Conservation (phyloP, 2,113 vertebrate genomes). For the Python bivittatus region DNA sequence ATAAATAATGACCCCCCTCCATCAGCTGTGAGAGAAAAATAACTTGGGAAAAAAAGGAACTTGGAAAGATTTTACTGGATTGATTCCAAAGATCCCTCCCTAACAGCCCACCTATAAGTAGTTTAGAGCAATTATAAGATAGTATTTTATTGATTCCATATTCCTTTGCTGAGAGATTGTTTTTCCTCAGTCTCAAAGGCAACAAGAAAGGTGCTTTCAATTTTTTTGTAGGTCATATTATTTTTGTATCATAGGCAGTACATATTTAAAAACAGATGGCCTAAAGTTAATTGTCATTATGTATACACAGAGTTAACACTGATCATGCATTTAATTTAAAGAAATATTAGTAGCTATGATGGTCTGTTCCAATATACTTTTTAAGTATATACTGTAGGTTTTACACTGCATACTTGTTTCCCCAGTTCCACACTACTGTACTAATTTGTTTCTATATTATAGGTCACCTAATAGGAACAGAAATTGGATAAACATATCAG, state of each 20-base stretch:
- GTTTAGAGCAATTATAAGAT: conserved; percentile 33
- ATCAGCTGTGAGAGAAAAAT: neutral
- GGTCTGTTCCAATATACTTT: neutral
- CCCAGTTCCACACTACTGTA: neutral
- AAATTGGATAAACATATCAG: neutral
- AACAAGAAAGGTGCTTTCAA: neutral
- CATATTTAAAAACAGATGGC: conserved; percentile 9
- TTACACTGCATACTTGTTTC: neutral
- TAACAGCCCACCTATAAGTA: neutral
- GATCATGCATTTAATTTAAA: fast-evolving
- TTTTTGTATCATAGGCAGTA: conserved; percentile 35
- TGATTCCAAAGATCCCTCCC: conserved; percentile 58
- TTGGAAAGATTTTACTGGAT: conserved; percentile 43
- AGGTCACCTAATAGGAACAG: neutral
- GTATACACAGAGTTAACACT: neutral
- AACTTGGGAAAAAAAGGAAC: neutral
- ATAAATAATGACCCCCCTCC: conserved; percentile 63
- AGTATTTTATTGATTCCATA: conserved; percentile 29
- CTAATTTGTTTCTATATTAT: fast-evolving
- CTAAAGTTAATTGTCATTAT: neutral
- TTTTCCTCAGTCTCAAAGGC: conserved; percentile 6
- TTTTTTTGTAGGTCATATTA: conserved; percentile 11
- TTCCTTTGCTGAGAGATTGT: neutral
- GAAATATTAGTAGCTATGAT: neutral
- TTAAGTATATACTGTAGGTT: fast-evolving